Base-by-base conservation (phyloP, 2,113 vertebrate species). In the Pluvianellus socialis region DNA sequence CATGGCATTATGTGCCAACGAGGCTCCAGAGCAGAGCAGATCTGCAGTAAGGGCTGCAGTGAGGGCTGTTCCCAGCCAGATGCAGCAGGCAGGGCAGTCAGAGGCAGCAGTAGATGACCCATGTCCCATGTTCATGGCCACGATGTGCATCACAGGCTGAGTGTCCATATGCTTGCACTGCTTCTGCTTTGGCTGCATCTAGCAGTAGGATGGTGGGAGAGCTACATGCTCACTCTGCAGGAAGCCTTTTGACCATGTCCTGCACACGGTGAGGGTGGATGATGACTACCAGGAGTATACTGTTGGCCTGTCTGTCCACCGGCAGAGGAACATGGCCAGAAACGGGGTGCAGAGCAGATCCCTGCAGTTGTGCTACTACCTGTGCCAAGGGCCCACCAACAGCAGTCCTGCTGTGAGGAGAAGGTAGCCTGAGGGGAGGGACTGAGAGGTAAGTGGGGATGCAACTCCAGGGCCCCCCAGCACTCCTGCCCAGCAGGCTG, bases 241-340 rank as follows among this genome's bases (percentile, higher is more conserved):
- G 14, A 17, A 47, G 27, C 38, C 47, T 7, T 70, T 79, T 0
- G 7, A 44, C 38, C 3, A 1, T 6, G 9, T 47, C 40, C 33
- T 45, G 33, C 56, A 5, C 5, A 8, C 2, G 2, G 45, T 35
- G 38, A 21, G 13, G 33, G 47, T 1, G 2, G 27, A 32, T 1
- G 5, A 9, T 28, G 40, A 12, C 33, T 33, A 23, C 24, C 4
- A 1, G 53, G 44, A 50, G 44, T 23, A 24, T 4, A 15, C 3
- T 3, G 1, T n/a, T 2, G 4, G 11, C 19, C 12, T 1, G 0
- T 10, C 45, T 1, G 1, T 32, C 35, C 1, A 3, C 44, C 1
- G 3, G 30, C 32, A 52, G 28, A 32, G 32, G 14, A 62, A 24
- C 2, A 1, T 2, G 3, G 33, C 49, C 58, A 85, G 59, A 27